phyloP scores from a whole-genome alignment of 2,113 vertebrate genomes.

The Cyprinus carpio region DNA sequence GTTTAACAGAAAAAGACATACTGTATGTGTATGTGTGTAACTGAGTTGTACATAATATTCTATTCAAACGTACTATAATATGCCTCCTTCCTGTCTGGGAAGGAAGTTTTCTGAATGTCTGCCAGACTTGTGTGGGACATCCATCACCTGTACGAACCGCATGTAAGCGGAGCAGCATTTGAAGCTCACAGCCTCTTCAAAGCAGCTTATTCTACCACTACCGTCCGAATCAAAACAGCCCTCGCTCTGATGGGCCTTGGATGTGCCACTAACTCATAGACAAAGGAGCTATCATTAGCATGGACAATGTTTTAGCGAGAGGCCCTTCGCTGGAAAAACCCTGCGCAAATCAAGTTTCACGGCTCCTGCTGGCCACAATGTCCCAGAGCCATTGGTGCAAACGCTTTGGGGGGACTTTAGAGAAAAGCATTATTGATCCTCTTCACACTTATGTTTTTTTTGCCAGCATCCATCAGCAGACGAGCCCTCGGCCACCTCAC shows the following conservation, averaged over 20 bases:
- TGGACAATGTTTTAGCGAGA: constrained; percentile 51
- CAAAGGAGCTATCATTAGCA: constrained; percentile 54
- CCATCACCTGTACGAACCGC: constrained; percentile 25
- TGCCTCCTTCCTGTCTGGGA: background rate
- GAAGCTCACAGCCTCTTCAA: background rate
- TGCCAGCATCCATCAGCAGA: constrained; percentile 49
- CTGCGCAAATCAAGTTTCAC: constrained; percentile 60
- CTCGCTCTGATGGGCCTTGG: constrained; percentile 6
- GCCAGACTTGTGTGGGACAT: background rate
- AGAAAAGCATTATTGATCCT: constrained; percentile 53
- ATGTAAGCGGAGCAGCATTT: background rate
- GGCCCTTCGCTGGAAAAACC: constrained; percentile 49
- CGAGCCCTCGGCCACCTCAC: constrained; percentile 27
- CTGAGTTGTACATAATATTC: background rate
- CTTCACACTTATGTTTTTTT: constrained; percentile 36
- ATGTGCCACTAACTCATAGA: constrained; percentile 38
- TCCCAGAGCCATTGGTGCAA: constrained; percentile 29
- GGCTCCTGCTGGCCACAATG: constrained; percentile 43
- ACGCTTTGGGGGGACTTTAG: constrained; percentile 32
- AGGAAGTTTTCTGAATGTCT: background rate
- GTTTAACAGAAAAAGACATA: background rate
- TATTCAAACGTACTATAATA: too few species aligned
- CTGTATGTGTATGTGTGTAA: background rate
- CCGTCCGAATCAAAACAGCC: constrained; percentile 35
- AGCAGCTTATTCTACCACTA: constrained; percentile 26